phyloP scores from a whole-genome alignment of 1,140 invertebrate species.

The Euwallacea similis region DNA sequence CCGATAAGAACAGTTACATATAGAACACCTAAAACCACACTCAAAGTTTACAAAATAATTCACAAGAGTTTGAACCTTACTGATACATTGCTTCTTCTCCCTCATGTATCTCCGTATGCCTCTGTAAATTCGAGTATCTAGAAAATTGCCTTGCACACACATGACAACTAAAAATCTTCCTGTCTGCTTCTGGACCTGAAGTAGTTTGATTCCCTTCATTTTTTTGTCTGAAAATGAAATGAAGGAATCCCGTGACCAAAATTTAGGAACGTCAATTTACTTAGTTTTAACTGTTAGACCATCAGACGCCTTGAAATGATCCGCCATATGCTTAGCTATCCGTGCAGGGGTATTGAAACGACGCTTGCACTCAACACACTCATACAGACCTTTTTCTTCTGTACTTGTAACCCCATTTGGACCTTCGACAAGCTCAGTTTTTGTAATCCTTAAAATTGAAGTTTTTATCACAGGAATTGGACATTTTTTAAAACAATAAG shows the following conservation, averaged over 20 bases:
- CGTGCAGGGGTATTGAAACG: slow-evolving; percentile 9
- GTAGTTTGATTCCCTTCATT: too few species aligned
- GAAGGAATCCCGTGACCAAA: too few species aligned
- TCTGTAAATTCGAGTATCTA: slow-evolving; percentile 48
- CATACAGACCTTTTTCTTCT: slow-evolving; percentile 12
- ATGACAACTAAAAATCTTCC: slow-evolving; percentile 42
- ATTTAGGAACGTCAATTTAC: too few species aligned
- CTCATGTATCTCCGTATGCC: slow-evolving; percentile 49
- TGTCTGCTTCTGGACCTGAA: slow-evolving; percentile 27
- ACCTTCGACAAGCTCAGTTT: too few species aligned
- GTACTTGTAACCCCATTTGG: too few species aligned
- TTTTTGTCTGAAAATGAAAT: too few species aligned
- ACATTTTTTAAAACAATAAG: neutral
- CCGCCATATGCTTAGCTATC: slow-evolving; percentile 21
- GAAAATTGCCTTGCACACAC: slow-evolving; percentile 48
- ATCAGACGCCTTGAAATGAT: neutral
- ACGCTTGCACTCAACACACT: slow-evolving; percentile 25
- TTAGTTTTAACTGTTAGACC: too few species aligned
- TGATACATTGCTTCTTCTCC: slow-evolving; percentile 42
- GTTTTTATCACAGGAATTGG: too few species aligned
- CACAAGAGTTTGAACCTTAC: neutral
- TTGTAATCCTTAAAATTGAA: too few species aligned
- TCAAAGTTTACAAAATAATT: too few species aligned
- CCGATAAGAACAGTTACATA: slow-evolving; percentile 48
- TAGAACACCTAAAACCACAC: slow-evolving; percentile 41